Evolutionary conservation across 2,888 invertebrate species (phyloP).

Genomic region (Drosophila atroscutellata): DNA sequence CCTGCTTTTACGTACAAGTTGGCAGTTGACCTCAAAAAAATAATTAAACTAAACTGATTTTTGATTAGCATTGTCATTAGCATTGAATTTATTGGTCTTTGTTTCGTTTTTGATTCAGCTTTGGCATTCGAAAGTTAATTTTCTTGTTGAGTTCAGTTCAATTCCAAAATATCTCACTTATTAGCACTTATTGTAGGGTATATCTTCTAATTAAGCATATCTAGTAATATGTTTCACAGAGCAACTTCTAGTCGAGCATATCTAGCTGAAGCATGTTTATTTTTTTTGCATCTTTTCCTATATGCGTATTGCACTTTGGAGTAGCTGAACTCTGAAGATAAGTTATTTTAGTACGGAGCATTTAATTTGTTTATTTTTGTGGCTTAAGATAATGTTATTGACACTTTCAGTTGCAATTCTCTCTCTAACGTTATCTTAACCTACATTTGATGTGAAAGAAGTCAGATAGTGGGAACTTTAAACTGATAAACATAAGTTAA

Average conservation of each 20-base stretch:
- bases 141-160: too few relatives aligned
- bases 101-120: neutral
- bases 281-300: neutral
- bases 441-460: too few relatives aligned
- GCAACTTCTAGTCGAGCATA: neutral
- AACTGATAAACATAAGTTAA: too few relatives aligned
- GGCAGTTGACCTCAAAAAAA: neutral
- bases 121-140: neutral
- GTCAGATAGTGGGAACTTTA: too few relatives aligned
- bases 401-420: too few relatives aligned
- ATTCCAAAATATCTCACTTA: neutral
- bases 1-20: neutral
- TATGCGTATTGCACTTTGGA: neutral
- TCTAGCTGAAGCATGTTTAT: neutral
- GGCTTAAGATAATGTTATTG: rapidly evolving
- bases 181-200: too few relatives aligned
- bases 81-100: neutral
- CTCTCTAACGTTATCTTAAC: too few relatives aligned
- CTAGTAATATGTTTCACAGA: neutral
- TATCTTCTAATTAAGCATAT: neutral
- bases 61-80: neutral
- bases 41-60: neutral
- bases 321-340: neutral
- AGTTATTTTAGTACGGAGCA: neutral
- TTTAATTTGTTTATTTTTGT: neutral